Evolutionary conservation across 2,888 invertebrate genomes (phyloP), one percentile per base, ranked within the genome.

Genomic region (Tineola bisselliella): DNA sequence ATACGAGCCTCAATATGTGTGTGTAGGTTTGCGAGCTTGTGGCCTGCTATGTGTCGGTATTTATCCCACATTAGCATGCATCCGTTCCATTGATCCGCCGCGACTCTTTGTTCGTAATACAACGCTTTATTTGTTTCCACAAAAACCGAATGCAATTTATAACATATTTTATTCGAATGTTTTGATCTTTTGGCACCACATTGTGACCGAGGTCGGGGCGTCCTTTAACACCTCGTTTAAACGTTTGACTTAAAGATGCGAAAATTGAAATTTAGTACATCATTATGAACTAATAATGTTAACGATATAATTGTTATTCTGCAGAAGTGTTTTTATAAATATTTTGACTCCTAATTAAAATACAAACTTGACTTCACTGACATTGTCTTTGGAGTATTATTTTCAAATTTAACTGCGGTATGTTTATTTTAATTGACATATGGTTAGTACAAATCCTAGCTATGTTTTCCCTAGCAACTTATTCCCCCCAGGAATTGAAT

Each of bases 21-120:
- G 54, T 1, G 58, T 56, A 19, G 25, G 25, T 52, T 30, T 15
- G 15, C 33, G 43, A 13, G 43, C 44, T 19, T 43, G 54, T 54
- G 54, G 54, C 30, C 44, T 52, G 31, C 61, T 12, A 48, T 33
- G 73, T 76, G 75, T 73, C 68, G 75, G 79, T 76, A 78, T 81
- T 81, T 81, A 80, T 79, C 77, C 79, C 77, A 77, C 78, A 82
- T 81, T 81, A 81, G 74, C 75, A 79, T 78, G 78, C 77, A 80
- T 80, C 78, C 77, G 77, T 75, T 75, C 74, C 77, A 81, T 77
- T 78, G 80, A 79, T 81, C 76, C 76, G 68, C 74, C 61, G 38
- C 57, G 56, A 57, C 18, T 18, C 77, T 79, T 80, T 78, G 78
- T 80, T 75, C 72, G 57, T 15, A 25, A 48, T 38, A 25, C 25